Base-by-base conservation (phyloP, 2,888 invertebrate species). In the Aspidapion aeneum region DNA sequence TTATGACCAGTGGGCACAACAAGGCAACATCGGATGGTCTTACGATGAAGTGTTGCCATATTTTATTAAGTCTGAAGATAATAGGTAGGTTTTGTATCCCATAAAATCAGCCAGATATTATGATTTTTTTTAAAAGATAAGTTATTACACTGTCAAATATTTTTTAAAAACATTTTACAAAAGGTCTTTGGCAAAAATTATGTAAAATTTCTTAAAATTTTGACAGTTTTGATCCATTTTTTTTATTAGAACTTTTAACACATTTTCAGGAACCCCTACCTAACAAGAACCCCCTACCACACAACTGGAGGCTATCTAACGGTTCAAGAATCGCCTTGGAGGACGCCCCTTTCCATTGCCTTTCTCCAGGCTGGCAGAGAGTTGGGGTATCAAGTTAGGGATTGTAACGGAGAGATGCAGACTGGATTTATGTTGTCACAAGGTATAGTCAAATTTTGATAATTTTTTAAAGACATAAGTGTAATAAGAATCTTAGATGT, bases 391-490 rank as follows among this genome's bases (percentile, higher is more conserved):
- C 87, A 88, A 54, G 87, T 88, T 70, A 85, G 91, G 19, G 94
- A 94, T 74, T 87, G 91, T 67, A 94, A 94, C 76, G 94, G 93
- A 1, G 90, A 85, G 67, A 85, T 87, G 71, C 93, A 94, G 78
- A 90, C 91, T 0, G 94, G 93, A 18, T 94, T 94, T 71, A 93
- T 93, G 91, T 75, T 94, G 66, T 88, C 93, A 1, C 94, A 94
- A 79, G 68, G 67, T 67, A 12, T 7, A 12, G 3, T 35, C 12
- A 12, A 35, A 35, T 35, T 7, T 35, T 3, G 35, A n/a, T n/a
- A n/a, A n/a, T n/a, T n/a, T n/a, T n/a, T n/a, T n/a, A n/a, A n/a
- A n/a, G n/a, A n/a, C n/a, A n/a, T n/a, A n/a, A n/a, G n/a, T n/a
- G n/a, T n/a, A n/a, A n/a, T n/a, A n/a, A n/a, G n/a, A n/a, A n/a